These are phyloP conservation scores for Anoplolepis gracilipes DNA, from an alignment of 1,140 invertebrate species.

Conservation along the genomic window DNA sequence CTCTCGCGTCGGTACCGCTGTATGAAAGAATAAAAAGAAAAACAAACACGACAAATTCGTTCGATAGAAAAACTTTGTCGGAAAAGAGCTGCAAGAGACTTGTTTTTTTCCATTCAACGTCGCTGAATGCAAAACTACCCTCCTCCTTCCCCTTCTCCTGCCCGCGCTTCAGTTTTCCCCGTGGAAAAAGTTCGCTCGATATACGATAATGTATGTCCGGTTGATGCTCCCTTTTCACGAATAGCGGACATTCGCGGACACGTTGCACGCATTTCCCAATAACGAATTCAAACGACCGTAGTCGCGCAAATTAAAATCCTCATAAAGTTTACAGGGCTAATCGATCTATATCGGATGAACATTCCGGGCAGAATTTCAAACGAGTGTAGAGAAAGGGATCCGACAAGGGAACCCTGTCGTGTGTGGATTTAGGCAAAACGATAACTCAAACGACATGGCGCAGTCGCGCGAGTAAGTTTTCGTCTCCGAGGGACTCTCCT, in stretches of 20 bases:
- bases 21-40: neutral
- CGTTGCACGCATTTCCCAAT: neutral
- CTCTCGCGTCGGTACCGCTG: neutral
- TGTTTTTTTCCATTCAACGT: slow-evolving; percentile 37
- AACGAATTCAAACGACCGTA: neutral
- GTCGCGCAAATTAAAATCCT: slow-evolving; percentile 7
- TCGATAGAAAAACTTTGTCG: neutral
- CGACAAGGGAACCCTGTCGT: no score
- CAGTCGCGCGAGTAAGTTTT: slow-evolving; percentile 4
- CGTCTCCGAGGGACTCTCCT: neutral
- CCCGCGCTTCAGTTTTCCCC: neutral
- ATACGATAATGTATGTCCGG: neutral
- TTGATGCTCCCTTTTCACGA: slow-evolving; percentile 50
- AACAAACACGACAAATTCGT: slow-evolving; percentile 18
- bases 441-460: neutral
- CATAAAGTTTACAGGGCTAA: neutral
- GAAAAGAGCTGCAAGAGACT: slow-evolving; percentile 17
- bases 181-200: slow-evolving; percentile 31
- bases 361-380: neutral
- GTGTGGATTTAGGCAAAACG: neutral
- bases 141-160: no score
- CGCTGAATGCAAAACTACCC: slow-evolving; percentile 33
- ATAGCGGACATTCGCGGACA: slow-evolving; percentile 11
- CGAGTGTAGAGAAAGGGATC: neutral
- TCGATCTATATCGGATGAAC: neutral